These are phyloP conservation scores for Iphiclides podalirius DNA, from an alignment of 2,888 invertebrate genomes.

Conservation along the genomic window DNA sequence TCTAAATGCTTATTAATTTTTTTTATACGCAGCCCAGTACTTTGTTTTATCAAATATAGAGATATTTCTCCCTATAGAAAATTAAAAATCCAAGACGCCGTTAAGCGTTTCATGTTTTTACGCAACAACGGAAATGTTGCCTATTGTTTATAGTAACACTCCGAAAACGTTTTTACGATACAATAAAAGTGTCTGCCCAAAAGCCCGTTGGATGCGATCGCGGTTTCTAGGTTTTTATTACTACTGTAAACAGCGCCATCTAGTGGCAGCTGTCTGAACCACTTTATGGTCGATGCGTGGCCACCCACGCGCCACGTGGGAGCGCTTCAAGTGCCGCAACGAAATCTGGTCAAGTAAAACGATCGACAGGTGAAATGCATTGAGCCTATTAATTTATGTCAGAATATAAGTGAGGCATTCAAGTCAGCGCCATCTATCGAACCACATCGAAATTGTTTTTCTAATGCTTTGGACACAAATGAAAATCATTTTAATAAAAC, in stretches of 20 bases:
- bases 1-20: too few relatives aligned
- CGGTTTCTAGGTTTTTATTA: constrained; percentile 21
- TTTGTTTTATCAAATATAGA: too few relatives aligned
- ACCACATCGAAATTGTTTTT: constrained; percentile 15
- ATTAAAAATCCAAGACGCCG: not conserved
- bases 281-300: constrained; percentile 31
- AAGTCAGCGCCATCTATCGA: constrained; percentile 22
- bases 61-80: too few relatives aligned
- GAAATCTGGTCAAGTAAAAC: not conserved
- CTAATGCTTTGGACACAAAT: too few relatives aligned
- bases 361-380: not conserved
- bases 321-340: not conserved
- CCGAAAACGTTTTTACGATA: constrained; percentile 32
- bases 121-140: constrained; percentile 7
- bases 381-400: not conserved
- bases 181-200: constrained; percentile 33
- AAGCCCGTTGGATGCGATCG: constrained; percentile 3
- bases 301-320: constrained; percentile 42
- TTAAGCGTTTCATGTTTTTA: constrained; percentile 1
- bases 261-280: constrained; percentile 50
- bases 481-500: too few relatives aligned
- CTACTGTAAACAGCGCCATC: constrained; percentile 55
- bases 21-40: too few relatives aligned
- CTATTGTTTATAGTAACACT: constrained; percentile 9
- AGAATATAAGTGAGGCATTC: not conserved